phyloP scores from a whole-genome alignment of 2,113 vertebrate genomes.

The Zosterops hypoxanthus region DNA sequence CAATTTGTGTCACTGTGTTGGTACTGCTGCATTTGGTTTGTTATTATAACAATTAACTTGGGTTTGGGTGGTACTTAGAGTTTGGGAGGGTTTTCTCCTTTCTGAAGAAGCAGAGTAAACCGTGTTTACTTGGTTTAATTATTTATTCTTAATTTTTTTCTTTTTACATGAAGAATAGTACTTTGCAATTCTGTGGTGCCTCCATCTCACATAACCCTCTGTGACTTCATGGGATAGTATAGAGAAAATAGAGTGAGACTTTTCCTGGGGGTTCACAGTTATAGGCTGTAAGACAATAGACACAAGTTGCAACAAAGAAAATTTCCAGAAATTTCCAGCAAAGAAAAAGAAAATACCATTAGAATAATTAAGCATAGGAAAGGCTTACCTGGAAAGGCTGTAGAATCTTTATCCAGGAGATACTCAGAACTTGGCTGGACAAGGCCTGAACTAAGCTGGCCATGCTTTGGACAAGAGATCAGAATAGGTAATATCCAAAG shows the following conservation, averaged over 20 bases:
- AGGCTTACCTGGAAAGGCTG: background rate
- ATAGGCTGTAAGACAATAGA: background rate
- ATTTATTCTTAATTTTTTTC: background rate
- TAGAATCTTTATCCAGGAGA: background rate
- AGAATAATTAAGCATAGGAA: background rate
- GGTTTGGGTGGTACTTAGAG: background rate
- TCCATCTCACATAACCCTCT: background rate
- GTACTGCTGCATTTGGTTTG: background rate
- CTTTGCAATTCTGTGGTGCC: background rate
- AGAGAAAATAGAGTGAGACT: background rate
- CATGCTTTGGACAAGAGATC: background rate
- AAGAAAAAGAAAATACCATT: background rate
- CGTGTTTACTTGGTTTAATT: background rate
- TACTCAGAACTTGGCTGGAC: background rate
- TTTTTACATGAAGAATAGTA: background rate
- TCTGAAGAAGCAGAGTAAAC: background rate
- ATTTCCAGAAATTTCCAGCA: background rate
- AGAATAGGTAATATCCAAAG: background rate
- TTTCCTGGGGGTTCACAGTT: background rate
- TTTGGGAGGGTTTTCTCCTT: accelerated
- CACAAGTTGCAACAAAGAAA: background rate
- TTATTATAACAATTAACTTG: background rate
- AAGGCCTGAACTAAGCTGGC: background rate
- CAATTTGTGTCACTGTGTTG: background rate
- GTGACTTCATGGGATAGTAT: background rate